Base-by-base conservation (phyloP, 2,797 vertebrate species). In the Trichosurus vulpecula region DNA sequence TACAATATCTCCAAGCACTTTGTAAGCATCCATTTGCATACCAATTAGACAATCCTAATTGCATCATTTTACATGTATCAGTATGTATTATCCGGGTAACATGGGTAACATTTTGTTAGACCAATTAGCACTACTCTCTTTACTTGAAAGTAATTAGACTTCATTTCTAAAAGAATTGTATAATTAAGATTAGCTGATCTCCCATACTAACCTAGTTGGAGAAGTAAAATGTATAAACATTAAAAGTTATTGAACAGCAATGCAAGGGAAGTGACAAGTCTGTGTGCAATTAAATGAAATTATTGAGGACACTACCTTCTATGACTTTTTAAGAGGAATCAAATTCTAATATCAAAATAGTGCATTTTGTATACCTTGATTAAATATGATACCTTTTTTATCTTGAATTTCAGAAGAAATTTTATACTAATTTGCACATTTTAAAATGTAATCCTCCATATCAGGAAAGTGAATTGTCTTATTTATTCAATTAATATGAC, bases 371-470 rank as follows among this genome's bases (percentile, higher is more conserved):
- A 31, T 6, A 81, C 41, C 9, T n/a, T n/a, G 61, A 66, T n/a
- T 25, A 25, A 41, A 81, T 25, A 6, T 41, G 74, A n/a, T 41
- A 41, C 8, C 10, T 74, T 14, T 74, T 74, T 74, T 41, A 19
- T 52, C 22, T 47, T 95, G 3, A 53, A 10, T 93, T 91, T 90
- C 55, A 47, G 25, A 61, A 74, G 1, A 0, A 81, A 53, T 81
- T 94, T 74, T 14, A 91, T 27, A 11, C 55, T 89, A 90, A 0
- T 55, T 92, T 91, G 4, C 1, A 89, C 2, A 89, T 74, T 95
- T 94, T 93, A 3, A 58, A 95, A 93, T 0, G 54, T 8, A 57
- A 95, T 61, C 61, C 81, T 57, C 87, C 25, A 94, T 58, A 87
- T 54, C 14, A 91, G 81, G 47, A 96, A 93, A 93, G 47, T 66